Conservation (phyloP, 2,113 vertebrate genomes). For the Ictalurus punctatus region DNA sequence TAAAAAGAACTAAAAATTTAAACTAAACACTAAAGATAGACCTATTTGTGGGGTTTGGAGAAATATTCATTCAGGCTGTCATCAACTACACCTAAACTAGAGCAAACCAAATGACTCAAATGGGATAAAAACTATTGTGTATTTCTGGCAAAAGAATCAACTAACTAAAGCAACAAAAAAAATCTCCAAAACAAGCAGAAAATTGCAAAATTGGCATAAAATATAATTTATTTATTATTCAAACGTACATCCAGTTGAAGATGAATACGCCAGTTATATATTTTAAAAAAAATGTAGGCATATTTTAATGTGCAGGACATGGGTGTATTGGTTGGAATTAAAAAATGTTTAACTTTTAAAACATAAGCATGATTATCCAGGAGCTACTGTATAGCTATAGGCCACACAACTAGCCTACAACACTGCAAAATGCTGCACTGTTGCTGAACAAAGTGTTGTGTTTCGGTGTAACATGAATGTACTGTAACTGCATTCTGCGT, state of each 20-base stretch:
- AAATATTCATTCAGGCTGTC: neutral
- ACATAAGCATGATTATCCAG: neutral
- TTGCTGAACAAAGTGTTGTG: neutral
- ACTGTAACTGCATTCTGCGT: neutral
- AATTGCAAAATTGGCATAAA: neutral
- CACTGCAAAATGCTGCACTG: neutral
- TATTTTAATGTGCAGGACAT: neutral
- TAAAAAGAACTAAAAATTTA: neutral
- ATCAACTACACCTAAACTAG: neutral
- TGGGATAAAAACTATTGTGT: neutral
- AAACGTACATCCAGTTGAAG: neutral
- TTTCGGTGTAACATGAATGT: neutral
- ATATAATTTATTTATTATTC: neutral
- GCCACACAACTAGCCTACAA: neutral
- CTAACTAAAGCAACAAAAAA: neutral
- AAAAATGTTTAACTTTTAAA: neutral
- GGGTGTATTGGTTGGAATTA: neutral
- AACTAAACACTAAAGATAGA: neutral
- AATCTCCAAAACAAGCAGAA: neutral
- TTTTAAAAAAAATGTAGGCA: neutral
- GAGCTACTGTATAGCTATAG: neutral
- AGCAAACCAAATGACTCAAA: neutral
- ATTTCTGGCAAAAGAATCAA: neutral
- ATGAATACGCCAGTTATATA: neutral
- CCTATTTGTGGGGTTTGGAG: neutral